phyloP scores from a whole-genome alignment of 2,888 invertebrate genomes.

The Acronicta aceris region DNA sequence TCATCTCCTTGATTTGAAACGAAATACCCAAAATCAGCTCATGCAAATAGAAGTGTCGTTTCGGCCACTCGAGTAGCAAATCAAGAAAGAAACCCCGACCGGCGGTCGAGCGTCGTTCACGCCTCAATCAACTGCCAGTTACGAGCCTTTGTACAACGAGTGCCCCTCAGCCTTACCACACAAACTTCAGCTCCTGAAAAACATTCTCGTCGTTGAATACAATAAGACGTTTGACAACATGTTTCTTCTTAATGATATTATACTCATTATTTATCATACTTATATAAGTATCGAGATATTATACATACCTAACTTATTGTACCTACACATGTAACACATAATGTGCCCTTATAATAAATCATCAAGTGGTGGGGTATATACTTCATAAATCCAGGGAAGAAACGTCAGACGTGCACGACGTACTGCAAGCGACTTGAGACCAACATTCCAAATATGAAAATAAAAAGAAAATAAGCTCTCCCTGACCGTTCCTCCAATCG shows the following conservation, averaged over 20 bases:
- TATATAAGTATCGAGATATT: neutral
- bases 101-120: conserved; percentile 85
- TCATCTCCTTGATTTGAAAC: conserved; percentile 68
- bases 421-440: conserved; percentile 77
- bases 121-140: conserved; percentile 87
- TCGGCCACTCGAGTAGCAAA: conserved; percentile 86
- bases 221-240: conserved; percentile 34
- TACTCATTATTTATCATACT: conserved; percentile 5
- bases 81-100: conserved; percentile 86
- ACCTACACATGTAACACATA: conserved; percentile 35
- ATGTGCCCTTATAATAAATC: conserved; percentile 44
- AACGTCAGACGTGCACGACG: conserved; percentile 73
- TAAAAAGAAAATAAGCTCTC: conserved; percentile 89
- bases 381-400: conserved; percentile 64
- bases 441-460: conserved; percentile 88
- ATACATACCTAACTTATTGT: conserved; percentile 7
- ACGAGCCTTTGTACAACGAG: conserved; percentile 81
- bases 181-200: conserved; percentile 70
- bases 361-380: conserved; percentile 56
- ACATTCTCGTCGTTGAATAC: conserved; percentile 51
- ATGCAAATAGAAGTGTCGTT: conserved; percentile 87
- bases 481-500: conserved; percentile 90
- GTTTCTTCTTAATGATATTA: conserved; percentile 28
- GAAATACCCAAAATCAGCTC: conserved; percentile 79
- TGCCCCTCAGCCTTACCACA: conserved; percentile 73